phyloP scores from a whole-genome alignment of 1,140 invertebrate species.

The Pseudomyrmex flavicornis region DNA sequence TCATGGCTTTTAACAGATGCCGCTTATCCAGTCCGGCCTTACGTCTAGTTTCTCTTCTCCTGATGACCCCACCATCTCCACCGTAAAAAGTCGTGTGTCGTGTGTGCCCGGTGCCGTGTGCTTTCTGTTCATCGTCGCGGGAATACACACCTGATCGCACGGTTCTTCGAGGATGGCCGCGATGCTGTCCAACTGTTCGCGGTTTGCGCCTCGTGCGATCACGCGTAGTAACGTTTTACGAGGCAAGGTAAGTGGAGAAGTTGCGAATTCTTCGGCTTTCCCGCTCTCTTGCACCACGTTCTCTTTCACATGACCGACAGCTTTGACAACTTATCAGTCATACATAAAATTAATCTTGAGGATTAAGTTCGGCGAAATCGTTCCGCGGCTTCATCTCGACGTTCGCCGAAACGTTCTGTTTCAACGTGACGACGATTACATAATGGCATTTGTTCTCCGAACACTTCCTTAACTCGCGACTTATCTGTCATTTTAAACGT shows the following conservation, averaged over 20 bases:
- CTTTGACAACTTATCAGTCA: conserved; percentile 11
- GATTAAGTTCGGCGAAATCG: not conserved
- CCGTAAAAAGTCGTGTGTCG: not conserved
- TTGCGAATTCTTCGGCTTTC: not conserved
- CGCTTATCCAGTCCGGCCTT: not conserved
- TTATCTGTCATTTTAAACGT: conserved; percentile 29
- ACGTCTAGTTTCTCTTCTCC: not conserved
- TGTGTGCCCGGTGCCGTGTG: not conserved
- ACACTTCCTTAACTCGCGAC: not conserved
- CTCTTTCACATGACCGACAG: not conserved
- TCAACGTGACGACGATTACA: conserved; percentile 51
- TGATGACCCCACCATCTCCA: not conserved
- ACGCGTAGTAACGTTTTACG: conserved; percentile 79
- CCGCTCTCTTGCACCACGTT: not conserved
- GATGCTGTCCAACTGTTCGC: conserved; percentile 83
- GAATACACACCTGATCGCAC: conserved; percentile 54
- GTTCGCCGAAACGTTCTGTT: conserved; percentile 11
- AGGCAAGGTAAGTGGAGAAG: conserved; percentile 76
- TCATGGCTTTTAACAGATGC: conserved; percentile 12
- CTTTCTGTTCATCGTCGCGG: conserved; percentile 21
- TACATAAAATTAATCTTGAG: not conserved
- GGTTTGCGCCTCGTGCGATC: conserved; percentile 80
- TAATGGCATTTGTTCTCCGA: conserved; percentile 34
- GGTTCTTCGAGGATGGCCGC: conserved; percentile 79
- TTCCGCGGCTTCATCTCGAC: not conserved